Evolutionary conservation across 2,797 vertebrate genomes (phyloP), one percentile per base, ranked within the genome.

Genomic region (Characodon lateralis): DNA sequence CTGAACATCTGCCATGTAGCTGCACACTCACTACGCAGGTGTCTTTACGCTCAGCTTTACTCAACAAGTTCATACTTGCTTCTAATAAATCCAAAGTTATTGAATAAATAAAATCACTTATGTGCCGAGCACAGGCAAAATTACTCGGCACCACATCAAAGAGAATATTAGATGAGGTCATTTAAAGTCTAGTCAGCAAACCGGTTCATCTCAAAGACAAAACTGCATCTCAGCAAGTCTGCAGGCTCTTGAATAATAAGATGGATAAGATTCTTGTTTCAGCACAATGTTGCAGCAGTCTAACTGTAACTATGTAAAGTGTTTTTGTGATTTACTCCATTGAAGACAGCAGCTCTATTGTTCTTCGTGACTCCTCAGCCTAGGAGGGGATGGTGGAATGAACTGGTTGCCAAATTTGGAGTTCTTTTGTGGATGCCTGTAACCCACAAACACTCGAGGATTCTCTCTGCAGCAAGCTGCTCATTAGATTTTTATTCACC

Each of bases 111-210:
- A 26, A 79, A 82, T 82, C 39, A 80, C 84, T 88, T 79, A 86
- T 86, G 69, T 90, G 92, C 91, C 93, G 92, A 91, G 89, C 56
- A 1, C 74, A 71, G 85, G 72, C 88, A 58, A 85, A 86, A 82
- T 39, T 14, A 71, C 74, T 86, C 51, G 50, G 61, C 28, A 8
- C 46, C 39, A 55, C 78, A 90, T 93, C 87, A 92, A 91, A 93
- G 91, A 68, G 90, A 94, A 93, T 94, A 82, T 80, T 85, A 71
- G 70, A 93, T 91, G 83, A 94, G 85, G 84, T 87, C 77, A 89
- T 88, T 89, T 89, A 77, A 48, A 89, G 87, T 84, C 76, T 84
- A 91, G 90, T 92, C 90, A 93, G 91, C 91, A 93, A 86, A 87
- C 87, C 72, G 71, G 89, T 82, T 87, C 58, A 75, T 86, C 83